Base-by-base conservation (phyloP, 2,888 invertebrate species). In the Celastrina argiolus region DNA sequence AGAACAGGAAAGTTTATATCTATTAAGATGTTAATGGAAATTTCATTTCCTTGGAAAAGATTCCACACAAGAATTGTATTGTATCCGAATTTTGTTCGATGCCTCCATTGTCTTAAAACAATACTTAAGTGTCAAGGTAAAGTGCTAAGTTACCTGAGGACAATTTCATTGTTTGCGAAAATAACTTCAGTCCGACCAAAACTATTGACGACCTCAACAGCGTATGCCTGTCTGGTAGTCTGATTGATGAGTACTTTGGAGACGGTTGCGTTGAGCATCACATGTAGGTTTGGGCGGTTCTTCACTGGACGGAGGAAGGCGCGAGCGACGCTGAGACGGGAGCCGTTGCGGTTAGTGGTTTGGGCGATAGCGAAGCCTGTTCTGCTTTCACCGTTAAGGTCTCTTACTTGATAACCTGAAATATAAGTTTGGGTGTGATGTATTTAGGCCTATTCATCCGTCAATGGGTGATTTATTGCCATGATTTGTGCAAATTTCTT, bases 341-440 rank as follows among this genome's bases (percentile, higher is more conserved):
- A 96, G 0, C 97, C 97, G 78, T 97, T 96, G 74, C 95, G 93
- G 74, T 95, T 94, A 0, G 97, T 97, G 31, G 97, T 97, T 83
- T 97, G 97, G 0, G 97, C 97, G 71, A 97, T 97, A 69, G 94
- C 92, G 81, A 97, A 97, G 1, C 97, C 97, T 0, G 96, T 95
- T 79, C 96, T 95, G 31, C 92, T 92, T 31, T 92, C 92, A 0
- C 97, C 97, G 84, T 97, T 97, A 22, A 97, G 87, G 80, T 97
- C 97, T n/a, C 95, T 92, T 1, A 93, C 91, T 64, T 92, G 90
- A 81, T 94, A 96, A 10, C 96, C 95, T 95, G 74, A 8, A 73
- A 63, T 7, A 22, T 2, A 10, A 63, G 16, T 42, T 41, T 22
- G 16, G 34, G 31, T 8, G 31, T 31, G 56, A 18, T 28, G 8